Evolutionary conservation across 2,888 invertebrate genomes (phyloP).

Genomic region (Agelastica alni): DNA sequence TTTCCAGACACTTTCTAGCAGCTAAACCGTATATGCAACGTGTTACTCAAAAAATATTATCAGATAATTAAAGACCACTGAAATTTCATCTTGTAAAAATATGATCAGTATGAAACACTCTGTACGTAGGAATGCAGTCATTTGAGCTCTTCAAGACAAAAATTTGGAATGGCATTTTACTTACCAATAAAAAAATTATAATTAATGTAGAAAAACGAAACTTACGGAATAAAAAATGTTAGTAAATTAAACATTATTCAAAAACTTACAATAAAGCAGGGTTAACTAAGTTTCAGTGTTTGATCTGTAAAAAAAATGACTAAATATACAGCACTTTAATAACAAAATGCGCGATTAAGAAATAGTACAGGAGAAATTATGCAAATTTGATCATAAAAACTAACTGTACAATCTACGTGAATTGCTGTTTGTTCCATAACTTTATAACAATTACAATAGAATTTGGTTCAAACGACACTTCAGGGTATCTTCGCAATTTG

Average conservation of each 20-base stretch:
- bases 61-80: too few species aligned
- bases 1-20: too few species aligned
- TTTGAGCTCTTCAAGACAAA: conserved; percentile 42
- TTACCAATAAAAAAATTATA: conserved; percentile 29
- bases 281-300: conserved; percentile 28
- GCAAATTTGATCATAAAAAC: conserved; percentile 16
- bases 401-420: conserved; percentile 5
- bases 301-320: conserved; percentile 25
- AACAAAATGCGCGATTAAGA: conserved; percentile 35
- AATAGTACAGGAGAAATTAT: conserved; percentile 3
- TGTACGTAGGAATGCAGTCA: conserved; percentile 43
- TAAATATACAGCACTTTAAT: conserved; percentile 36
- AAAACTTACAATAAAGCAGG: conserved; percentile 37
- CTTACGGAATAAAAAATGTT: conserved; percentile 34
- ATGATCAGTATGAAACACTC: too few species aligned
- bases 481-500: neutral
- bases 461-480: conserved; percentile 6
- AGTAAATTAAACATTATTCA: conserved; percentile 43
- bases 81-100: too few species aligned
- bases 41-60: too few species aligned
- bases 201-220: conserved; percentile 28
- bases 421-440: conserved; percentile 1
- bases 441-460: neutral
- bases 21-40: too few species aligned
- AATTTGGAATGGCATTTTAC: conserved; percentile 45